Percentiles rank a stretch among this genome's conserved stretches.
Conservation (phyloP, 2,797 vertebrate genomes). For the Macropodus opercularis region DNA sequence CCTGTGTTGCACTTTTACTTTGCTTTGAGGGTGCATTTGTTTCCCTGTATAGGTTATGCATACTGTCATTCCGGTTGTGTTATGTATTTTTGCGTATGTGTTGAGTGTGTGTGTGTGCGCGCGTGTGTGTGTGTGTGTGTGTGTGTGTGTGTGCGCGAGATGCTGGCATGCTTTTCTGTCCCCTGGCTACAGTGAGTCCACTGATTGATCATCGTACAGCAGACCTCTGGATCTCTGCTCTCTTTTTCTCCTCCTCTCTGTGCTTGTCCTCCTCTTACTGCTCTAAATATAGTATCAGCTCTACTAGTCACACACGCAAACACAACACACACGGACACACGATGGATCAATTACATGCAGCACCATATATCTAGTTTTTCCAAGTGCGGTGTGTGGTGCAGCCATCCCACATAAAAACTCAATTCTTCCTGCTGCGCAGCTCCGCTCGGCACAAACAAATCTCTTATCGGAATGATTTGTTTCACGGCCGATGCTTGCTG, state of each 20-base stretch:
- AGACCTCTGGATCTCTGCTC: conserved; percentile 77
- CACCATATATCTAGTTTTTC: conserved; percentile 52
- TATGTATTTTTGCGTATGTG: conserved; percentile 33
- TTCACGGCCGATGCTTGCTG: conserved; percentile 48
- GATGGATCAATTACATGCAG: conserved; percentile 62
- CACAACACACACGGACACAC: conserved; percentile 43
- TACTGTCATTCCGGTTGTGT: conserved; percentile 26
- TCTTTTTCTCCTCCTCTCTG: conserved; percentile 57
- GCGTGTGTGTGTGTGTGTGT: conserved; percentile 33
- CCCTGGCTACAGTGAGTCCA: conserved; percentile 64
- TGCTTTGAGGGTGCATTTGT: conserved; percentile 36
- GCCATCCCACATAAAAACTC: conserved; percentile 47
- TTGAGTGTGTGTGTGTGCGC: conserved; percentile 32
- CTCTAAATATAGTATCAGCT: conserved; percentile 79
- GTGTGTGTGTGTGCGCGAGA: conserved; percentile 27
- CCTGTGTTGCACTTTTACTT: conserved; percentile 33
- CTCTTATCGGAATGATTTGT: conserved; percentile 68
- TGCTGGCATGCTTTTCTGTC: conserved; percentile 56
- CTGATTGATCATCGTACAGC: conserved; percentile 80
- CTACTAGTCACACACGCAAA: conserved; percentile 34
- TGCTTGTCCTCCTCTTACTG: conserved; percentile 59
- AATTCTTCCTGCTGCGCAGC: conserved; percentile 31
- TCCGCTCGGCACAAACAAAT: conserved; percentile 51
- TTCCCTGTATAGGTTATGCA: conserved; percentile 23
- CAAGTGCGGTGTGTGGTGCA: conserved; percentile 43